A percentile compares a stretch with the other conserved stretches of the same genome.
Evolutionary conservation across 2,113 vertebrate genomes (phyloP).

Genomic region (Hemichromis elongatus): DNA sequence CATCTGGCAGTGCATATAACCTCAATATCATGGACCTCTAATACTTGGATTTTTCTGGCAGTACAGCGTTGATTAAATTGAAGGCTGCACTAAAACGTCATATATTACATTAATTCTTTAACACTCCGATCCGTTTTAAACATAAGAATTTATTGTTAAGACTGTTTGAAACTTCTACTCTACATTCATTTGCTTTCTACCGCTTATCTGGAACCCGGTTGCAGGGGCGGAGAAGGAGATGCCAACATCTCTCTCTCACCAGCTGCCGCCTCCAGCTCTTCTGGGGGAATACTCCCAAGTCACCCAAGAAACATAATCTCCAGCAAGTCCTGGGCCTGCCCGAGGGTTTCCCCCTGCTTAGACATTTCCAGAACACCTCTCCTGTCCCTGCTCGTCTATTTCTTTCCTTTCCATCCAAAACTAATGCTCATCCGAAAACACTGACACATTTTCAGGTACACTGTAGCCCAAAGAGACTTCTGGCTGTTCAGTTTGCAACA

Average conservation of each 20-base stretch:
- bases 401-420: not conserved
- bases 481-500: not conserved
- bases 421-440: not conserved
- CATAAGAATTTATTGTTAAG: not conserved
- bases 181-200: not conserved
- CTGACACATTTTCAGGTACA: not conserved
- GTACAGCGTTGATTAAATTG: not conserved
- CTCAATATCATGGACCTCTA: accelerated
- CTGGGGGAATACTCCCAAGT: not conserved
- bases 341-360: not conserved
- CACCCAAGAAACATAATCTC: not conserved
- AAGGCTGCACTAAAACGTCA: not conserved
- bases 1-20: not conserved
- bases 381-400: not conserved
- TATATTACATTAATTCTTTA: not conserved
- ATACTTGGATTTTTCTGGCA: not conserved
- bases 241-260: not conserved
- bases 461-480: not conserved
- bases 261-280: not conserved
- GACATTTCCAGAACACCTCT: not conserved
- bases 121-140: accelerated
- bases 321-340: not conserved
- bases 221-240: not conserved
- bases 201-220: not conserved
- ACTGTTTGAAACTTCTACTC: not conserved